phyloP scores from a whole-genome alignment of 2,888 invertebrate species.

The Pteria penguin region DNA sequence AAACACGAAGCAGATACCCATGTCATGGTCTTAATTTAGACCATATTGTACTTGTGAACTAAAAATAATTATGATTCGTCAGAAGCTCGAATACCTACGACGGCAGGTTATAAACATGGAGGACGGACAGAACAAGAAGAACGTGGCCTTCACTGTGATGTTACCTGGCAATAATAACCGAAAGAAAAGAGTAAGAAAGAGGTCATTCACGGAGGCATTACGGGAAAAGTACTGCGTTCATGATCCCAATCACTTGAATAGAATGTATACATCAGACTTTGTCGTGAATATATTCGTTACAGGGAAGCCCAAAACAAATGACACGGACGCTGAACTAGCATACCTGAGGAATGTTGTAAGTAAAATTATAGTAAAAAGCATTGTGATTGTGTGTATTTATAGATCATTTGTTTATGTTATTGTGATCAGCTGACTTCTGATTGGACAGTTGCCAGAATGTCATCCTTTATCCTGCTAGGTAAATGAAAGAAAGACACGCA shows the following conservation, averaged over 20 bases:
- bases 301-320: conserved; percentile 62
- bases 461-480: too few species aligned
- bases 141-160: conserved; percentile 22
- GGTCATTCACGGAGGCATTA: conserved; percentile 67
- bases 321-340: conserved; percentile 66
- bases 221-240: conserved; percentile 66
- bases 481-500: too few species aligned
- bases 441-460: too few species aligned
- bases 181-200: conserved; percentile 34
- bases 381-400: too few species aligned
- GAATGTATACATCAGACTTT: conserved; percentile 49
- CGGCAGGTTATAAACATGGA: conserved; percentile 5
- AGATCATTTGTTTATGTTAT: too few species aligned
- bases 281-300: conserved; percentile 60
- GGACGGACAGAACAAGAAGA: conserved; percentile 13
- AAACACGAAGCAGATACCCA: conserved; percentile 25
- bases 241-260: conserved; percentile 47
- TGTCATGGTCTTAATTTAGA: background rate
- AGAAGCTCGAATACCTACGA: conserved; percentile 29
- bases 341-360: conserved; percentile 72
- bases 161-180: conserved; percentile 17
- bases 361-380: too few species aligned
- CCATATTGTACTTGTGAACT: background rate
- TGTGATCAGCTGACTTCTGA: too few species aligned
- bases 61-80: conserved; percentile 35